Conservation (phyloP, 2,797 vertebrate genomes). For the Ctenosaura bakeri region DNA sequence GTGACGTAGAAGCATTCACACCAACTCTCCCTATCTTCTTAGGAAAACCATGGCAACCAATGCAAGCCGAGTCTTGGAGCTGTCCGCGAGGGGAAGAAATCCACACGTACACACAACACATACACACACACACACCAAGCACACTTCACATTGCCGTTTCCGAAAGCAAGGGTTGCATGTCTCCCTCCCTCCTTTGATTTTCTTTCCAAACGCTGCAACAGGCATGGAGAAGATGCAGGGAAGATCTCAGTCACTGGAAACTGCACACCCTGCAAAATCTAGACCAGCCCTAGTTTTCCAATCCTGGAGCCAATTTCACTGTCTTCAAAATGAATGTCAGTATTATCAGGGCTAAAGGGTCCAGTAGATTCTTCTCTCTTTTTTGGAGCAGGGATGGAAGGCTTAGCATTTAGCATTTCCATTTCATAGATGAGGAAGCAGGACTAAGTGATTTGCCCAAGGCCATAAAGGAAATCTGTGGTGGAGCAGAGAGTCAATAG, state of each 20-base stretch:
- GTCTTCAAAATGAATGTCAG: not conserved
- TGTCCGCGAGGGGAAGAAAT: not conserved
- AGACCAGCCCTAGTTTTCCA: not conserved
- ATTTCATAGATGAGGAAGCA: not conserved
- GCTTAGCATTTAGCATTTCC: not conserved
- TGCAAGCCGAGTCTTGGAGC: conserved; percentile 12
- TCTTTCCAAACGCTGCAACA: not conserved
- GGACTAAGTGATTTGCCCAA: not conserved
- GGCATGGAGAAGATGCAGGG: not conserved
- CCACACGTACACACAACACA: not conserved
- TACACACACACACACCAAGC: not conserved
- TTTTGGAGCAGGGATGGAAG: not conserved
- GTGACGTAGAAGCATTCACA: conserved; percentile 9
- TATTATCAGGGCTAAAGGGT: too few species aligned
- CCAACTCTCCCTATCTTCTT: conserved; percentile 15
- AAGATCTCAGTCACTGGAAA: not conserved
- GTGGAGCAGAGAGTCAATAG: not conserved
- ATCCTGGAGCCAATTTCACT: not conserved
- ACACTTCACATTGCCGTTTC: not conserved
- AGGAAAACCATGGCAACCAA: conserved; percentile 46
- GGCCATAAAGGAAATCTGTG: not conserved
- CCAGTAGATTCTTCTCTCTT: not conserved
- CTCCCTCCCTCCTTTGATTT: not conserved
- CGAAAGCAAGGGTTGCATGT: not conserved
- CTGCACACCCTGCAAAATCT: not conserved